These are phyloP conservation scores for Xiphorhynchus erythropygius DNA, from an alignment of 2,797 vertebrate species.

Conservation along the genomic window DNA sequence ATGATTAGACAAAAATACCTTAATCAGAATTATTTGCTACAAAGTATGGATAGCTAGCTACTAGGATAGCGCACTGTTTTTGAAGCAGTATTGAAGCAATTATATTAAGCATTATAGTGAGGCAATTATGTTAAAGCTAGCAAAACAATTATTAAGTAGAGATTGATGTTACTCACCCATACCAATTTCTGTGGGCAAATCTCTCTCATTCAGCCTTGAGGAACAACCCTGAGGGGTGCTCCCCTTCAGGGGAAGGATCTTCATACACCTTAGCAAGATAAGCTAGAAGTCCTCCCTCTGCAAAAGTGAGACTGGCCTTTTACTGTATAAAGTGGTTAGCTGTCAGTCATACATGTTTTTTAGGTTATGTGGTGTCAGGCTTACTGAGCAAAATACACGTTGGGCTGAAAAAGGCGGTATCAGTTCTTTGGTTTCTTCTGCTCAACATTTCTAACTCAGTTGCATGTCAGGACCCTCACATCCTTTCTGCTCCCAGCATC, in stretches of 20 bases:
- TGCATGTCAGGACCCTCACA: neutral
- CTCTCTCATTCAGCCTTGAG: neutral
- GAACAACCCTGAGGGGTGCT: neutral
- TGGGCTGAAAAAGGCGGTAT: neutral
- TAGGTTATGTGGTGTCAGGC: neutral
- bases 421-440: too few species aligned
- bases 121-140: neutral
- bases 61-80: neutral
- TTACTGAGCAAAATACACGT: neutral
- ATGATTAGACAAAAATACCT: neutral
- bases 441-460: too few species aligned
- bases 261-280: neutral
- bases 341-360: neutral
- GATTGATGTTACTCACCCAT: neutral
- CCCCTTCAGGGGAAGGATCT: neutral
- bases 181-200: neutral
- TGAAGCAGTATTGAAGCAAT: neutral
- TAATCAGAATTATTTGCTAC: neutral
- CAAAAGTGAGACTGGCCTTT: neutral
- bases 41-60: neutral
- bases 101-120: neutral
- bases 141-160: neutral
- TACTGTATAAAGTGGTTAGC: neutral
- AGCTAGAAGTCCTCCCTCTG: accelerated
- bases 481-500: neutral